Percentiles rank a stretch among this genome's conserved stretches.
Conservation (phyloP, 2,888 invertebrate genomes). For the Drosophila limbata region DNA sequence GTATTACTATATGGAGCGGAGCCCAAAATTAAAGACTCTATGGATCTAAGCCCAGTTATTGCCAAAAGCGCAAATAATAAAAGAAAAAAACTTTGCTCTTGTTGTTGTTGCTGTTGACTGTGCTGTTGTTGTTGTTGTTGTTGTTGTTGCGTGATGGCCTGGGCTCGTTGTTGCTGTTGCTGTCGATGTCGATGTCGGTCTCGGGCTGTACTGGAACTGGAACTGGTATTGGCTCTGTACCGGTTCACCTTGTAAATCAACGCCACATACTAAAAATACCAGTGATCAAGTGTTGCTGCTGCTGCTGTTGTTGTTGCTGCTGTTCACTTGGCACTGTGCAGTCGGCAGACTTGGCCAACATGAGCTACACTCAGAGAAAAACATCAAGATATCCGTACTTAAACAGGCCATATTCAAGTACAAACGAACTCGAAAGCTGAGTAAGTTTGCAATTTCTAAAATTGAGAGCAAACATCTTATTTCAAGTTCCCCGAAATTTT, state of each 20-base stretch:
- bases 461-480: too few species aligned
- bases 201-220: constrained; percentile 43
- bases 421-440: too few species aligned
- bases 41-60: constrained; percentile 7
- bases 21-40: too few species aligned
- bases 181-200: constrained; percentile 6
- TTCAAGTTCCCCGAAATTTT: too few species aligned
- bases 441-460: too few species aligned
- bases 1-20: too few species aligned
- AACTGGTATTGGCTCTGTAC: constrained; percentile 75
- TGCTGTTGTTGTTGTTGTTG: constrained; percentile 16
- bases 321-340: constrained; percentile 36
- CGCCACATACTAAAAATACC: constrained; percentile 77
- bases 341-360: constrained; percentile 61
- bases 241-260: constrained; percentile 77
- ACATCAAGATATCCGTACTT: too few species aligned
- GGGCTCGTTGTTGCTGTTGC: neutral
- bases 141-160: constrained; percentile 16
- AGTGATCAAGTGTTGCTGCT: constrained; percentile 57
- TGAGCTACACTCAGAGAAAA: constrained; percentile 9
- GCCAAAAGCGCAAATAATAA: constrained; percentile 24
- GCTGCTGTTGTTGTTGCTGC: constrained; percentile 35
- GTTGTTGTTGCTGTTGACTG: constrained; percentile 20
- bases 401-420: too few species aligned
- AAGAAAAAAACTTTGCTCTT: neutral